A percentile compares a stretch with the other conserved stretches of the same genome.
Conservation (phyloP, 2,888 invertebrate species). For the Clistopyga incitator region DNA sequence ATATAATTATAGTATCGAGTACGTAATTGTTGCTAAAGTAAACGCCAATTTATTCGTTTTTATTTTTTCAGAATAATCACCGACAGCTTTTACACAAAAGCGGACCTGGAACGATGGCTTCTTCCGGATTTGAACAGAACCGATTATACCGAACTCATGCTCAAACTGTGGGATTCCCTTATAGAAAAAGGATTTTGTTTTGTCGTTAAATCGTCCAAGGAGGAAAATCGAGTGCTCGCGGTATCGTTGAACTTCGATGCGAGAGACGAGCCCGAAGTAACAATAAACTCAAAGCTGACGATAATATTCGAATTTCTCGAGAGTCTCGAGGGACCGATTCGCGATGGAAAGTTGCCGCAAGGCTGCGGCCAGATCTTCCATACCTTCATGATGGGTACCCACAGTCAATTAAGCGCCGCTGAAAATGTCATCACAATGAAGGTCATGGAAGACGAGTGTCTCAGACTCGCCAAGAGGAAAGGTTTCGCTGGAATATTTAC, state of each 20-base stretch:
- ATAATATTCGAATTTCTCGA: constrained; percentile 93
- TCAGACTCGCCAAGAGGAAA: constrained; percentile 88
- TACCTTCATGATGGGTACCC: constrained; percentile 95
- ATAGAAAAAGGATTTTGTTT: constrained; percentile 91
- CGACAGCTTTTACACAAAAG: constrained; percentile 93
- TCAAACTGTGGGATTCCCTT: constrained; percentile 89
- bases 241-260: constrained; percentile 93
- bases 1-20: no score
- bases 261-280: constrained; percentile 91
- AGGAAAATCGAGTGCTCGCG: constrained; percentile 87
- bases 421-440: constrained; percentile 93
- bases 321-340: constrained; percentile 90
- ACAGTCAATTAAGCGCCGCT: constrained; percentile 87
- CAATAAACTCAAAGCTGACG: constrained; percentile 88
- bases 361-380: constrained; percentile 91
- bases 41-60: neutral
- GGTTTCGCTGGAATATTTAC: constrained; percentile 92
- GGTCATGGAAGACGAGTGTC: constrained; percentile 91
- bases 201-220: constrained; percentile 86
- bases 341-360: constrained; percentile 87
- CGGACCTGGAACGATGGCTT: constrained; percentile 93
- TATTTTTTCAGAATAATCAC: constrained; percentile 91
- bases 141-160: constrained; percentile 90
- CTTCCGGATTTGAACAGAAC: constrained; percentile 88
- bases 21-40: neutral